phyloP scores from a whole-genome alignment of 2,797 vertebrate species.

The Lutjanus argentimaculatus region DNA sequence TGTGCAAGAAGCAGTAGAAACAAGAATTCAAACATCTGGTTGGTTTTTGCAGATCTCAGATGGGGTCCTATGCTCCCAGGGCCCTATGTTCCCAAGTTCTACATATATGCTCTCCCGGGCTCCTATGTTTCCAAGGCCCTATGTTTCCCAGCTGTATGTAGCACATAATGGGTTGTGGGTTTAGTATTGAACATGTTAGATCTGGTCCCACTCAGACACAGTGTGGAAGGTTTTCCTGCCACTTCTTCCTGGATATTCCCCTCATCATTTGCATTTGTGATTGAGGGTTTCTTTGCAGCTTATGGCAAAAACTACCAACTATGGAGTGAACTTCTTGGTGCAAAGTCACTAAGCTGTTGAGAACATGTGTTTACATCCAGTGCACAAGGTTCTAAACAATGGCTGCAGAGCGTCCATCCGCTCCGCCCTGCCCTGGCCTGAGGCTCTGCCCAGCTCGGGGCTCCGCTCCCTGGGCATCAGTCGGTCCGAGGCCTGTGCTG shows the following conservation, averaged over 20 bases:
- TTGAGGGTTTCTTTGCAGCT: neutral
- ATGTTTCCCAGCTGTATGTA: too few relatives aligned
- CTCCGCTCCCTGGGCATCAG: conserved; percentile 18
- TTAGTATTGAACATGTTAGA: too few relatives aligned
- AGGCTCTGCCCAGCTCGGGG: neutral
- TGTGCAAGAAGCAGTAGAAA: too few relatives aligned
- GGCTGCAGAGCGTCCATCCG: neutral
- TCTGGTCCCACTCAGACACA: too few relatives aligned
- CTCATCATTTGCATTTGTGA: neutral
- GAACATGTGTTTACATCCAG: neutral
- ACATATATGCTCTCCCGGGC: too few relatives aligned
- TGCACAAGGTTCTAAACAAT: neutral
- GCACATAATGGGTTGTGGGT: too few relatives aligned
- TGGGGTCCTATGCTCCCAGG: too few relatives aligned
- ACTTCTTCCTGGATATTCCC: too few relatives aligned
- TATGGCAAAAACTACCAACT: neutral
- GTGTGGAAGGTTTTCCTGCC: neutral
- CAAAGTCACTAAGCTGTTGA: neutral
- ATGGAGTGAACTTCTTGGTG: neutral
- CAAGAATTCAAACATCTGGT: neutral
- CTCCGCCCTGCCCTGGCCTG: neutral
- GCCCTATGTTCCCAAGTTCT: too few relatives aligned
- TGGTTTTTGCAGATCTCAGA: too few relatives aligned
- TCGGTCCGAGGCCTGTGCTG: neutral
- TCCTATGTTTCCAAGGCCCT: too few relatives aligned